A percentile compares a stretch with the other conserved stretches of the same genome.
These are phyloP conservation scores for Hypena proboscidalis DNA, from an alignment of 2,888 invertebrate species.

Conservation along the genomic window DNA sequence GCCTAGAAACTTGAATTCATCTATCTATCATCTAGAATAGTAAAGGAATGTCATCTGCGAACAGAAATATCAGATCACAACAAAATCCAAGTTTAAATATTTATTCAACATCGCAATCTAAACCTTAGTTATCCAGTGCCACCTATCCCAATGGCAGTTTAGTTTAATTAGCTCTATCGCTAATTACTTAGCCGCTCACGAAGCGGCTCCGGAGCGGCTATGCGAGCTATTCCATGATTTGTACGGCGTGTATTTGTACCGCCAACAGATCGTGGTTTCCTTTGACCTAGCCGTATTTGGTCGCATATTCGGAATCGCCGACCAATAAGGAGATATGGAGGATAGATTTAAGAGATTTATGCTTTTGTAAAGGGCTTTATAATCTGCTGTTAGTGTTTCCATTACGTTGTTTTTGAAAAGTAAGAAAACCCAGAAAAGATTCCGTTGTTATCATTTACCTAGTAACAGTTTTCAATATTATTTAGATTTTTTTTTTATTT, in stretches of 20 bases:
- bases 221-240: slow-evolving; percentile 64
- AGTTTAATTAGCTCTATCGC: slow-evolving; percentile 77
- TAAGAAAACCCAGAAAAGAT: too few species aligned
- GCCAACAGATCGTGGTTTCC: slow-evolving; percentile 27
- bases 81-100: neutral
- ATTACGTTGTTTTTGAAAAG: too few species aligned
- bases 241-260: too few species aligned
- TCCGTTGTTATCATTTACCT: too few species aligned
- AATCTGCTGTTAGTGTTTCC: too few species aligned
- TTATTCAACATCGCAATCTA: neutral
- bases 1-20: too few species aligned
- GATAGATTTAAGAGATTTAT: neutral
- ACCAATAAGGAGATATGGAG: neutral
- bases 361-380: too few species aligned
- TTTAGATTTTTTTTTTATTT: too few species aligned
- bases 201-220: slow-evolving; percentile 48
- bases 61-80: too few species aligned
- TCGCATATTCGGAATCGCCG: slow-evolving; percentile 29
- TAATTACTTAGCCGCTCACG: slow-evolving; percentile 80
- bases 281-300: slow-evolving; percentile 45
- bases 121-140: slow-evolving; percentile 31
- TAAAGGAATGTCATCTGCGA: too few species aligned
- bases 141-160: slow-evolving; percentile 37
- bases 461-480: too few species aligned
- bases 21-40: too few species aligned